Base-by-base conservation (phyloP, 2,797 vertebrate species). In the Chaunax sp. region DNA sequence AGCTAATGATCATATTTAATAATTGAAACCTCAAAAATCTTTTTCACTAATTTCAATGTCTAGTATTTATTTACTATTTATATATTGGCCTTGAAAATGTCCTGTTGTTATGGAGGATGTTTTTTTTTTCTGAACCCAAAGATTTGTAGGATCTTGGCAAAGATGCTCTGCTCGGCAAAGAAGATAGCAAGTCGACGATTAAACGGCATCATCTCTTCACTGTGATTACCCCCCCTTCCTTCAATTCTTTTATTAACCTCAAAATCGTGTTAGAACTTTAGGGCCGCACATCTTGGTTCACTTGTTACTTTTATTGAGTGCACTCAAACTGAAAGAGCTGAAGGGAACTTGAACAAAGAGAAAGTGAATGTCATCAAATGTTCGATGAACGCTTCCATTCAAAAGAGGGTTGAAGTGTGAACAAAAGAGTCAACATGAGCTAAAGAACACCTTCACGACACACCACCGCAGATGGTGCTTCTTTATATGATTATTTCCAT, bases 211-310 rank as follows among this genome's bases (percentile, higher is more conserved):
- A 6, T 37, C 13, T 37, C 35, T 37, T 37, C 13, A 37, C 3
- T 2, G 9, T 37, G 35, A 37, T 26, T 9, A 43, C 3, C 28
- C 18, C 5, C 7, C 11, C 3, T 59, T 53, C 49, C 30, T 68
- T 71, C 60, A 44, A 5, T 28, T 19, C 10, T 35, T 62, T 9
- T 62, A 37, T 61, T 74, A 51, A 71, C 67, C 73, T 64, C 26
- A 35, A 46, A 30, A 55, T 25, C 45, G 26, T 62, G 45, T 57
- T 60, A 51, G 22, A 49, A 41, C 37, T 28, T 2, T 46, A 38
- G 63, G 20, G 35, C 19, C 20, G 20, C 50, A 52, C 38, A 52
- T 78, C 52, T 69, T 15, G 54, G 67, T 52, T 61, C 53, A 40
- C 64, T 49, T 63, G 22, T 68, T 54, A 18, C n/a, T 53, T 53